Base-by-base conservation (phyloP, 1,140 invertebrate species). In the Drosophila repleta region DNA sequence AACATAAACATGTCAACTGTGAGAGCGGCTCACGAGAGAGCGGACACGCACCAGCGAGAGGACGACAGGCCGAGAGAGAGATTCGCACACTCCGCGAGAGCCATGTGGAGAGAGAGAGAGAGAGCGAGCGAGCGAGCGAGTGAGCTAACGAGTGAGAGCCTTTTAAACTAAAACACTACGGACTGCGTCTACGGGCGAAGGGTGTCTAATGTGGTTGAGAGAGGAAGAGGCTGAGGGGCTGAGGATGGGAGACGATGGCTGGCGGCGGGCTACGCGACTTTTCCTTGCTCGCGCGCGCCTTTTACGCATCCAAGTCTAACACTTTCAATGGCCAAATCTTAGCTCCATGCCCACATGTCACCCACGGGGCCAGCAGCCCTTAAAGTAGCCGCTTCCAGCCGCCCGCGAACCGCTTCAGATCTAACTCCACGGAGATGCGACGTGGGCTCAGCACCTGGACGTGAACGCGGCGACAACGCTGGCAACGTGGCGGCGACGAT, bases 1-100 rank as follows among this genome's bases (percentile, higher is more conserved):
- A 87, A 87, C 83, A 88, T 87, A 87, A 87, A 87, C 83, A 87
- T 87, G 84, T 89, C 83, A 88, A 70, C 48, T 49, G 10, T 18
- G 62, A 81, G 78, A 76, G 68, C 46, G 57, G 49, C 49, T 60
- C 17, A 63, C 32, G 29, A 29, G 66, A 64, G 67, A 64, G 72
- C 21, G 53, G 62, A 56, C 48, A 67, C 56, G 49, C 57, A 49
- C 39, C 32, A 60, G 63, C 39, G 21, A 21, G 24, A 5, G 24
- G 3, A 15, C 1, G 65, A 53, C 41, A 53, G 41, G 10, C n/a
- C 49, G 74, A 52, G 69, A 48, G 48, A 65, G 67, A 70, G 74
- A 55, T 45, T 20, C 37, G 26, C 53, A 64, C 66, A 45, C 58
- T 55, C 15, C 5, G 29, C 53, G 39, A 15, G 46, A 32, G 48